phyloP scores from a whole-genome alignment of 92 coral and sea anemone species.

The Pocillopora grandis region DNA sequence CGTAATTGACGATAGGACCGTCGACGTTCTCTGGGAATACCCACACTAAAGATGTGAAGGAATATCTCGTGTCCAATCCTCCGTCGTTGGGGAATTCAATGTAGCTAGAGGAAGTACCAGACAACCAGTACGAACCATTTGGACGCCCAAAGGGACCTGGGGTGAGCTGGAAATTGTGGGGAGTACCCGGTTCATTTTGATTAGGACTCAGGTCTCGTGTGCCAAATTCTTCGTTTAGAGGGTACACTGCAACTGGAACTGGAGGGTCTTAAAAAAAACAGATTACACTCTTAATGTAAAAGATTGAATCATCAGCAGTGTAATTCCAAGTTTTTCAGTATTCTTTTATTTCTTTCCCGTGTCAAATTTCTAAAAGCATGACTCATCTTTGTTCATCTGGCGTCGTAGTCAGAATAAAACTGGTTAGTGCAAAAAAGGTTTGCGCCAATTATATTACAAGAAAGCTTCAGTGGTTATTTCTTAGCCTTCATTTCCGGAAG shows the following conservation, averaged over 20 bases:
- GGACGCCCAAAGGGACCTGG: slow-evolving; percentile 40
- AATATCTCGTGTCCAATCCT: slow-evolving; percentile 32
- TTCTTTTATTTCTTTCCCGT: no score
- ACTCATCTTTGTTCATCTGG: no score
- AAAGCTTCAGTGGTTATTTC: no score
- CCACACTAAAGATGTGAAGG: slow-evolving; percentile 2
- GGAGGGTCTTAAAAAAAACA: slow-evolving; percentile 2
- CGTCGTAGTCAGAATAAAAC: no score
- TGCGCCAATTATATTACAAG: no score
- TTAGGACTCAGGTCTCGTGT: slow-evolving; percentile 31
- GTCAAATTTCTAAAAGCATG: no score
- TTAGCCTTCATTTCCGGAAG: no score
- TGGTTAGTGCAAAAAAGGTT: no score
- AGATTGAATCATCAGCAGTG: no score
- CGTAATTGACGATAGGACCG: slow-evolving; percentile 2
- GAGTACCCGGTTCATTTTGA: slow-evolving; percentile 19
- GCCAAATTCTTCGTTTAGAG: slow-evolving; percentile 34
- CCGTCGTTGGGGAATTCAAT: slow-evolving; percentile 38
- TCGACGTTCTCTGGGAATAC: slow-evolving; percentile 24
- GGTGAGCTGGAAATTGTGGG: slow-evolving; percentile 25
- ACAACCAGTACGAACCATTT: slow-evolving; percentile 49
- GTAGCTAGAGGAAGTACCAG: slow-evolving; percentile 30
- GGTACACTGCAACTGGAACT: slow-evolving; percentile 30
- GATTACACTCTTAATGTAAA: no score
- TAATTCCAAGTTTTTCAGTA: no score